phyloP scores from a whole-genome alignment of 2,113 vertebrate species.

The Amphiprion ocellaris region DNA sequence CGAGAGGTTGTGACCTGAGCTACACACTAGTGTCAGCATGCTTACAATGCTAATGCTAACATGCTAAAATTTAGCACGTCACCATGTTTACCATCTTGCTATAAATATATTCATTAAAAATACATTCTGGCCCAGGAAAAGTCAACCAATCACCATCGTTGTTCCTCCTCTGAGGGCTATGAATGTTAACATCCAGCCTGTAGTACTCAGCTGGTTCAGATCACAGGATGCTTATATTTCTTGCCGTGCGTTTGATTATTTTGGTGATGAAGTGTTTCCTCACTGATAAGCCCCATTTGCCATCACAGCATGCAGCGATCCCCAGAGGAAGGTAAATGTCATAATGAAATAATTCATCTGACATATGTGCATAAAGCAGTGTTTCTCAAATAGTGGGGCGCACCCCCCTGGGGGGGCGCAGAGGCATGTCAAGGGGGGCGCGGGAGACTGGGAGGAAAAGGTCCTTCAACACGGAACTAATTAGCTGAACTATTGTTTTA shows the following conservation, averaged over 20 bases:
- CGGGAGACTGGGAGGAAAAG: too few species aligned
- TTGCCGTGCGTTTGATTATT: constrained; percentile 51
- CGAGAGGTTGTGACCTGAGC: too few species aligned
- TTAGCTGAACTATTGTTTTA: too few species aligned
- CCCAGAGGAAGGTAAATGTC: constrained; percentile 42
- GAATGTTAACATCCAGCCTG: constrained; percentile 5
- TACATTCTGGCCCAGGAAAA: neutral
- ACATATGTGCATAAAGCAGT: constrained; percentile 17
- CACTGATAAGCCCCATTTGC: constrained; percentile 44
- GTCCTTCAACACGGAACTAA: too few species aligned
- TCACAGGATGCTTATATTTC: constrained; percentile 40
- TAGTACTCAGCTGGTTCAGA: constrained; percentile 31
- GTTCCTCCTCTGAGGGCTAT: too few species aligned
- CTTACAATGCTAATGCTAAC: neutral
- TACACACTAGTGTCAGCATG: neutral
- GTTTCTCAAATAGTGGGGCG: too few species aligned
- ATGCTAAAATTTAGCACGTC: neutral
- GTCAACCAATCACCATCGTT: too few species aligned
- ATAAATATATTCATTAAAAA: neutral
- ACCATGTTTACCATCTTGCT: neutral
- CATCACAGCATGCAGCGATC: constrained; percentile 33
- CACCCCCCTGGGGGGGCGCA: too few species aligned
- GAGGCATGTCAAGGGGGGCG: too few species aligned
- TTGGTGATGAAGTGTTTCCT: constrained; percentile 41
- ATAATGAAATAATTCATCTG: constrained; percentile 38